A percentile compares a stretch with the other conserved stretches of the same genome.
Conservation (phyloP, 2,797 vertebrate genomes). For the Phoxinus dragarum region DNA sequence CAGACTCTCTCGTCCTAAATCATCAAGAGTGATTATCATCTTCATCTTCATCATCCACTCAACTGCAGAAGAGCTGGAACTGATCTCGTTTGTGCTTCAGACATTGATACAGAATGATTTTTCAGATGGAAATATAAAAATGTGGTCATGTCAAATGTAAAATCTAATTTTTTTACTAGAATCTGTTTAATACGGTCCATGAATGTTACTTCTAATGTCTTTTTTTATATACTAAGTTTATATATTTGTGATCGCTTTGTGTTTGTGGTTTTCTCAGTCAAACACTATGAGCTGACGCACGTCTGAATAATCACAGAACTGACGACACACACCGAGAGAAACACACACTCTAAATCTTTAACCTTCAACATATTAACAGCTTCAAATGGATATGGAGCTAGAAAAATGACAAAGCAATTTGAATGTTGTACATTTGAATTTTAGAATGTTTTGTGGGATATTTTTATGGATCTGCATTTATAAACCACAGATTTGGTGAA, state of each 20-base stretch:
- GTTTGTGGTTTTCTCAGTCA: conserved; percentile 2
- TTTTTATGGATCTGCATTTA: background rate
- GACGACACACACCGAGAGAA: conserved; percentile 10
- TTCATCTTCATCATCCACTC: background rate
- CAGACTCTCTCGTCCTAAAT: conserved; percentile 46
- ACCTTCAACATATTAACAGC: background rate
- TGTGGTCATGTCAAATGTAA: background rate
- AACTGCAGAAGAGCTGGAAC: background rate
- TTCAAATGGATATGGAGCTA: background rate
- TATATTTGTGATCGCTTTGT: background rate
- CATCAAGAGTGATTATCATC: conserved; percentile 48
- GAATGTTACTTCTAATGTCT: background rate
- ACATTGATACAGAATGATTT: background rate
- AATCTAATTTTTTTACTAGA: background rate
- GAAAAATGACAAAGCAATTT: background rate
- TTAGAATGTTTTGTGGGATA: background rate
- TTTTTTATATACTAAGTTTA: background rate
- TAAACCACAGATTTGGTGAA: background rate
- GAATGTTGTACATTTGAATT: background rate
- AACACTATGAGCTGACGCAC: background rate
- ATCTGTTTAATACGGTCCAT: background rate
- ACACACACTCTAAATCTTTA: conserved; percentile 36
- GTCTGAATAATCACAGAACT: conserved; percentile 1
- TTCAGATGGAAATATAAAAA: background rate
- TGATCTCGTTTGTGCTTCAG: background rate